A percentile compares a stretch with the other conserved stretches of the same genome.
phyloP scores from a whole-genome alignment of 2,797 vertebrate species.

The Acropternis orthonyx region DNA sequence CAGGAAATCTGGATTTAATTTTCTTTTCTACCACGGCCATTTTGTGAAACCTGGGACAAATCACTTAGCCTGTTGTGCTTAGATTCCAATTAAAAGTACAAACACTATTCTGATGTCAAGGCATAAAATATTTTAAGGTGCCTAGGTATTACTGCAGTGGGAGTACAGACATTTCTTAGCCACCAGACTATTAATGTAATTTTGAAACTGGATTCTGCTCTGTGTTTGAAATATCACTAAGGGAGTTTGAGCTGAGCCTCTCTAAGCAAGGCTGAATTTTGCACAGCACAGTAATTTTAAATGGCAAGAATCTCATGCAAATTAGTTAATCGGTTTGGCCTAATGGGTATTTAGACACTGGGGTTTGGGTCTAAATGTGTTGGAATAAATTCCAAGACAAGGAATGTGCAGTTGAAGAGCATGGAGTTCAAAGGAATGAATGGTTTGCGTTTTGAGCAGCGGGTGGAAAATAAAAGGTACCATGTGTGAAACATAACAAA shows the following conservation, averaged over 20 bases:
- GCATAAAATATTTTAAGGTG: slow-evolving; percentile 22
- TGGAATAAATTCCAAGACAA: background rate
- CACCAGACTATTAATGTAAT: background rate
- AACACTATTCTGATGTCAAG: slow-evolving; percentile 5
- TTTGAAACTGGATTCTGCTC: slow-evolving; percentile 12
- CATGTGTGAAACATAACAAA: background rate
- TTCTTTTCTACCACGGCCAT: background rate
- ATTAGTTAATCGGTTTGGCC: background rate
- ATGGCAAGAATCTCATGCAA: background rate
- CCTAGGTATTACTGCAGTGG: slow-evolving; percentile 3
- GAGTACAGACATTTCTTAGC: background rate
- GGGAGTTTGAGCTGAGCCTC: background rate
- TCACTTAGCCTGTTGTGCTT: background rate
- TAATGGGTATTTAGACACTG: background rate
- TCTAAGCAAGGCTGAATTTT: slow-evolving; percentile 15
- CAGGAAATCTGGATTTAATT: slow-evolving; percentile 33
- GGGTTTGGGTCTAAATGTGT: background rate
- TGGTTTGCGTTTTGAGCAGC: background rate
- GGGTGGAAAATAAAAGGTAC: background rate
- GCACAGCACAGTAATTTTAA: background rate
- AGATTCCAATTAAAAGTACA: slow-evolving; percentile 19
- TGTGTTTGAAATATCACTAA: slow-evolving; percentile 28
- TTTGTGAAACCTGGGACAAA: background rate
- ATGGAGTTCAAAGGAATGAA: background rate
- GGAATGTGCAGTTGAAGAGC: background rate